Conservation (phyloP, 2,113 vertebrate genomes). For the Brachyhypopomus occidentalis region DNA sequence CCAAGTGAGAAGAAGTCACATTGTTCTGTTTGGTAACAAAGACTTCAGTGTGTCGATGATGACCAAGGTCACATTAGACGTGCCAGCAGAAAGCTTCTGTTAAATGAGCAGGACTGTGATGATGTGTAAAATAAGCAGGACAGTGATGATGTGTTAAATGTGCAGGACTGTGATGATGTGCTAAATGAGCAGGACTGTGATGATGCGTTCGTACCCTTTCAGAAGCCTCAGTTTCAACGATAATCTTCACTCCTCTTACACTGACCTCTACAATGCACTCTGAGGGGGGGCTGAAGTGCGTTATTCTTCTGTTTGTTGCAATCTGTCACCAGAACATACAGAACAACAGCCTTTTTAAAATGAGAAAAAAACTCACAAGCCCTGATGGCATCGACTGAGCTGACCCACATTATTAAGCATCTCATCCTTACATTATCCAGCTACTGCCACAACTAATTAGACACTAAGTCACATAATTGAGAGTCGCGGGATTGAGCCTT, state of each 20-base stretch:
- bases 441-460: neutral
- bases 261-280: slow-evolving; percentile 89
- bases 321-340: slow-evolving; percentile 73
- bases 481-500: too few species aligned
- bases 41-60: neutral
- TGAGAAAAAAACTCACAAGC: too few species aligned
- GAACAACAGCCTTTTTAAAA: too few species aligned
- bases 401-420: neutral
- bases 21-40: neutral
- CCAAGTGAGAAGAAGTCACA: neutral
- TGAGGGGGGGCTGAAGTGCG: slow-evolving; percentile 80
- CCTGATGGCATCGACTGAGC: neutral
- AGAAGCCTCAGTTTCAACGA: slow-evolving; percentile 70
- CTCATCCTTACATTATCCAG: neutral
- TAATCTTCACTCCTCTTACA: slow-evolving; percentile 85
- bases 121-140: too few species aligned
- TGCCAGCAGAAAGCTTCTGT: neutral
- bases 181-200: neutral
- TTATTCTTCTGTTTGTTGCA: slow-evolving; percentile 81
- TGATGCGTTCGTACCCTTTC: slow-evolving; percentile 62
- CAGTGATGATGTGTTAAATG: too few species aligned
- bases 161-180: neutral
- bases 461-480: too few species aligned
- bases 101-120: neutral
- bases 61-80: neutral